phyloP scores from a whole-genome alignment of 1,140 invertebrate species.

The Wiebesia pumilae region DNA sequence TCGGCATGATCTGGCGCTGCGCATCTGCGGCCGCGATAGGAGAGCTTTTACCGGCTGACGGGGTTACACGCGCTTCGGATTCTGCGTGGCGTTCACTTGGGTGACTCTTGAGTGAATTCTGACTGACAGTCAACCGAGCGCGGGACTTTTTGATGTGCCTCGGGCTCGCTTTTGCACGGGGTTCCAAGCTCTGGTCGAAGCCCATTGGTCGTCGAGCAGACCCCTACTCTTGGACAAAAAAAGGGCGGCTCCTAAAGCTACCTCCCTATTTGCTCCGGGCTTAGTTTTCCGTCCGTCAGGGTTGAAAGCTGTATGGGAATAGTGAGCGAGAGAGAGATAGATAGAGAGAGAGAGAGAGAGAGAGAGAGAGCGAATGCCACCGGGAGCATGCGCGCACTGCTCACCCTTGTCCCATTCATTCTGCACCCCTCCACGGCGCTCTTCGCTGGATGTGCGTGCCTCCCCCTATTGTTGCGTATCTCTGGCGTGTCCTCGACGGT shows the following conservation, averaged over 20 bases:
- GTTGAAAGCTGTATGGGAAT: neutral
- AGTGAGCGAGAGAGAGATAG: neutral
- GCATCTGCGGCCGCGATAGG: neutral
- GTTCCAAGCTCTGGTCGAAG: neutral
- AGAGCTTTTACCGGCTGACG: neutral
- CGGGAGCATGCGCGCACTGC: neutral
- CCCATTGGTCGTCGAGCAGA: neutral
- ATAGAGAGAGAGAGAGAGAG: neutral
- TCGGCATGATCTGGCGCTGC: neutral
- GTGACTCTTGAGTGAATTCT: conserved; percentile 9
- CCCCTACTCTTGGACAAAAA: conserved; percentile 28
- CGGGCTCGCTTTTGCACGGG: neutral
- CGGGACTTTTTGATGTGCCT: conserved; percentile 33
- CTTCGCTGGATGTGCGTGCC: neutral
- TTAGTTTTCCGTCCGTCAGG: neutral
- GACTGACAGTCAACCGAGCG: conserved; percentile 33
- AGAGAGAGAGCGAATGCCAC: neutral
- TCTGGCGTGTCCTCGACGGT: neutral
- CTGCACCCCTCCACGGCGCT: neutral
- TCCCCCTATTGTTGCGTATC: neutral
- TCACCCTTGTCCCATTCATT: neutral
- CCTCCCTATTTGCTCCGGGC: neutral
- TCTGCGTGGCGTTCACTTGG: neutral
- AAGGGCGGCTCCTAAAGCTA: conserved; percentile 14
- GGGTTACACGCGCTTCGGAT: neutral